phyloP scores from a whole-genome alignment of 2,797 vertebrate species.

The Thripadectes ignobilis region DNA sequence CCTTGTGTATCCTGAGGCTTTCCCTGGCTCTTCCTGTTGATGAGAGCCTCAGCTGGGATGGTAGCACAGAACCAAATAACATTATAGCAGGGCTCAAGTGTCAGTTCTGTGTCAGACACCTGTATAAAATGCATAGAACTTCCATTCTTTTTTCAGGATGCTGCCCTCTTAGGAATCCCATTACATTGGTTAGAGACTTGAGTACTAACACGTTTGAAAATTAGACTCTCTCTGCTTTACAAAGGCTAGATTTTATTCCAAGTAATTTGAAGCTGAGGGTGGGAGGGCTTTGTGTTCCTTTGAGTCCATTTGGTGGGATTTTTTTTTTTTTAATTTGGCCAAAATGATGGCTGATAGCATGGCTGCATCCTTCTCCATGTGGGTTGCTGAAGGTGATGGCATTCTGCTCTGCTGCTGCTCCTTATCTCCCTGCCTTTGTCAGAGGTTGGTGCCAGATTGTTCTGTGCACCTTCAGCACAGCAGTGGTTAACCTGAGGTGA shows the following conservation, averaged over 20 bases:
- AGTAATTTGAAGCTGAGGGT: background rate
- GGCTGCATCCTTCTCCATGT: background rate
- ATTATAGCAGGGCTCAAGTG: background rate
- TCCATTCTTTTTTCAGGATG: background rate
- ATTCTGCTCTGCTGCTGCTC: background rate
- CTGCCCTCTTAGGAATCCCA: background rate
- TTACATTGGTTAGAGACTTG: background rate
- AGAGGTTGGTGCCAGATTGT: background rate
- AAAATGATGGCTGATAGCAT: background rate
- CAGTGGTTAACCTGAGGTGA: fast-evolving
- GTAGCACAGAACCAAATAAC: background rate
- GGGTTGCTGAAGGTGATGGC: background rate
- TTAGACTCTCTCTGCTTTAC: background rate
- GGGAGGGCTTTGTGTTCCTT: background rate
- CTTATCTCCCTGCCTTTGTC: background rate
- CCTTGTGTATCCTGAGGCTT: background rate
- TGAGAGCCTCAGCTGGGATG: background rate
- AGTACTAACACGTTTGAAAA: background rate
- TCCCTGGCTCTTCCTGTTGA: background rate
- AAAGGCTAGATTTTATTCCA: background rate
- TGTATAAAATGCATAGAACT: background rate
- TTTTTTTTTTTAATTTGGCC: background rate
- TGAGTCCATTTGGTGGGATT: background rate
- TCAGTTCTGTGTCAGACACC: background rate
- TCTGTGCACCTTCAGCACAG: background rate